Percentiles rank a stretch among this genome's conserved stretches.
Evolutionary conservation across 2,888 invertebrate species (phyloP).

Genomic region (Apamea crenata): DNA sequence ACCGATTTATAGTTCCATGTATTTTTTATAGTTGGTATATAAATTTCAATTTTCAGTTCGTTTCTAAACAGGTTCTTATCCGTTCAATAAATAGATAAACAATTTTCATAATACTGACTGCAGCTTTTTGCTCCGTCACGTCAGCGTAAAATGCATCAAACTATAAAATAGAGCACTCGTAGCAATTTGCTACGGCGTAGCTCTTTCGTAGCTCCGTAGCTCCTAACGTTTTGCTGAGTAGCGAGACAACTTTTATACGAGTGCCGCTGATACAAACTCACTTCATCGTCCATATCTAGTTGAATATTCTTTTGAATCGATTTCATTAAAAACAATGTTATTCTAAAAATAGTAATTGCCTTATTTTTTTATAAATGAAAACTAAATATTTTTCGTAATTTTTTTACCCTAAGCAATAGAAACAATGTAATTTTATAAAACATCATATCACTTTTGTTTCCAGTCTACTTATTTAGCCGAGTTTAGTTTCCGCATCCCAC

Average conservation of each 20-base stretch:
- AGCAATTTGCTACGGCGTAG: slow-evolving; percentile 63
- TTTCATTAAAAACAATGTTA: slow-evolving; percentile 58
- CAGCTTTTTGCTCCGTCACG: slow-evolving; percentile 43
- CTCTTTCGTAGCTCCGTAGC: slow-evolving; percentile 42
- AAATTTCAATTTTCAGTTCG: slow-evolving; percentile 50
- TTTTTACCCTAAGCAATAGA: slow-evolving; percentile 74
- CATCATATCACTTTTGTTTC: slow-evolving; percentile 80
- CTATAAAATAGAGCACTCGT: slow-evolving; percentile 43
- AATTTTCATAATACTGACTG: slow-evolving; percentile 36
- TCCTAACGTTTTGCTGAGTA: slow-evolving; percentile 14
- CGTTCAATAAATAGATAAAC: slow-evolving; percentile 35
- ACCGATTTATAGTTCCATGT: slow-evolving; percentile 23
- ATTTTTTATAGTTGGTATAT: slow-evolving; percentile 29
- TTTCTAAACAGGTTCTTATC: slow-evolving; percentile 34
- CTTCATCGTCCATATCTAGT: slow-evolving; percentile 17
- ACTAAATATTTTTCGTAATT: slow-evolving; percentile 39
- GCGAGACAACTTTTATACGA: slow-evolving; percentile 32
- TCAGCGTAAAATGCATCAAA: slow-evolving; percentile 38
- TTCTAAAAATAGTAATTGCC: slow-evolving; percentile 66
- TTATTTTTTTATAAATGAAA: slow-evolving; percentile 53
- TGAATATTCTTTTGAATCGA: slow-evolving; percentile 51
- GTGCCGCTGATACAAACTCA: slow-evolving; percentile 12
- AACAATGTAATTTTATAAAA: slow-evolving; percentile 74
- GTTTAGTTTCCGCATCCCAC: slow-evolving; percentile 72
- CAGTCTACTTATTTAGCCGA: slow-evolving; percentile 84